These are phyloP conservation scores for Achatina immaculata DNA, from an alignment of 1,140 invertebrate species.

Conservation along the genomic window DNA sequence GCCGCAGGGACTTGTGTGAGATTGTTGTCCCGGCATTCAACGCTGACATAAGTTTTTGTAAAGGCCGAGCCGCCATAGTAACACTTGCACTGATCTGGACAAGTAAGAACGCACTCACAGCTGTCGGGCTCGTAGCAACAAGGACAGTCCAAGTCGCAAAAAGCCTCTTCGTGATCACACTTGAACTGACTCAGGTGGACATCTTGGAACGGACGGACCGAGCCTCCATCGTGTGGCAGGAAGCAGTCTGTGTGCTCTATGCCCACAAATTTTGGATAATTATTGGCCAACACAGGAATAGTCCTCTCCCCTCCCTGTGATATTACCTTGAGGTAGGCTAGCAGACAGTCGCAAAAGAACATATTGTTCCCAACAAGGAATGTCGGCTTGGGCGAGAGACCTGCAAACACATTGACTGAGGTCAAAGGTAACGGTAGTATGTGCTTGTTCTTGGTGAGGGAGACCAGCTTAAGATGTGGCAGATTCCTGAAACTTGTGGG, in stretches of 20 bases:
- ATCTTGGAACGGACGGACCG: constrained; percentile 36
- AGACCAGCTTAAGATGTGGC: background rate
- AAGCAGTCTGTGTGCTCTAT: constrained; percentile 38
- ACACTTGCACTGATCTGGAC: constrained; percentile 47
- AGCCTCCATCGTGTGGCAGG: background rate
- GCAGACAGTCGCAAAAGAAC: constrained; percentile 51
- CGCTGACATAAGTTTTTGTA: constrained; percentile 25
- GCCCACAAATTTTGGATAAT: constrained; percentile 36
- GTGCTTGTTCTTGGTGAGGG: background rate
- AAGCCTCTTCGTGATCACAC: constrained; percentile 40
- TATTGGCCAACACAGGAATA: background rate
- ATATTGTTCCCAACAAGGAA: constrained; percentile 45
- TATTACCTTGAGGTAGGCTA: constrained; percentile 49
- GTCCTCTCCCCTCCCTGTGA: constrained; percentile 19
- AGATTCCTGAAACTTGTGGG: background rate
- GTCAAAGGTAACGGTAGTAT: background rate
- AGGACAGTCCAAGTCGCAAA: constrained; percentile 37
- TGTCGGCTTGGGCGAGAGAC: constrained; percentile 31
- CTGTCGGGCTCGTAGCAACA: constrained; percentile 43
- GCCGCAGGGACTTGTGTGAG: constrained; percentile 34
- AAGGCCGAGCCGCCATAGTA: constrained; percentile 28
- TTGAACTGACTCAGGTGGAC: constrained; percentile 46
- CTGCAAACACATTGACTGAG: constrained; percentile 1
- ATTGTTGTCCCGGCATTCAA: constrained; percentile 42
- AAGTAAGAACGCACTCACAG: constrained; percentile 43